Base-by-base conservation (phyloP, 2,888 invertebrate genomes). In the Sarcophaga caerulescens region DNA sequence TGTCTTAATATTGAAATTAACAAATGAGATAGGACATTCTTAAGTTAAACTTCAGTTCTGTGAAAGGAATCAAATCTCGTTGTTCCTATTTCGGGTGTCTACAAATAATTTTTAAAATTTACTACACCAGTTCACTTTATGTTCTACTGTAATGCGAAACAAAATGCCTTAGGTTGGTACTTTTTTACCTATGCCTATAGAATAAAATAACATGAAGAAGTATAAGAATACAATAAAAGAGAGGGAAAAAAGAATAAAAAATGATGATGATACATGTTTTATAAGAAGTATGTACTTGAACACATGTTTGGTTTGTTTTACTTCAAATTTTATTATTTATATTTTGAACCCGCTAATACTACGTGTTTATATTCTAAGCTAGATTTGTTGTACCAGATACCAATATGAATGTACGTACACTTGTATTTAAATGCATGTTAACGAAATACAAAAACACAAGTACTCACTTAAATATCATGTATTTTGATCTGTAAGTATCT, bases 381-480 rank as follows among this genome's bases (percentile, higher is more conserved):
- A 81, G 81, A 81, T 81, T 70, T 69, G 70, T 76, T 76, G 81
- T 65, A 59, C 75, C 62, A 63, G 75, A 81, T 81, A 81, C 65
- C 76, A 57, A 62, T 63, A 70, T 47, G 45, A 65, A 73, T 21
- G 2, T 44, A 8, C 19, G 19, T 44, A 44, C 35, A 66, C n/a
- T 11, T 44, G 45, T 44, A 21, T 45, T 12, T 47, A 47, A 14
- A 68, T 21, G 57, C n/a, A 57, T 57, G 14, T 57, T 57, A n/a
- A 57, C n/a, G 17, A 57, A 17, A 57, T 57, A 25, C 35, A 35
- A 59, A 59, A 25, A 71, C 11, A 59, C 6, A 59, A 71, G 57
- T 35, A 59, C 57, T 19, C 6, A 10, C 25, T 25, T 23, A n/a
- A 57, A n/a, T 70, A 70, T 57, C 23, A 4, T 57, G 68, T 57